Conservation (phyloP, 2,888 invertebrate species). For the Mesoligia furuncula region DNA sequence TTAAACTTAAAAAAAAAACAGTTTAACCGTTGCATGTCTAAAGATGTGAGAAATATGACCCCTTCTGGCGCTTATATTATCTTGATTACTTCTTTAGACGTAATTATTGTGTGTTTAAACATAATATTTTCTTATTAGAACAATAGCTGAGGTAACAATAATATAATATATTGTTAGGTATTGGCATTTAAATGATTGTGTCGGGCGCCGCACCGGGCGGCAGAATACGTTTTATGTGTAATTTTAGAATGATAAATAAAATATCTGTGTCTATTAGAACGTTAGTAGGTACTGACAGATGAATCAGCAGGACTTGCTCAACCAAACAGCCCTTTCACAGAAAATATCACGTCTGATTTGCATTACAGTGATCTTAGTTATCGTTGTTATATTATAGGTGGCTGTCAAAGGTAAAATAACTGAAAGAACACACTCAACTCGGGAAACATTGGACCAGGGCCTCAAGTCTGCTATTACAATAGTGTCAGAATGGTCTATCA, state of each 20-base stretch:
- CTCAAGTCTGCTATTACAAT: too few species aligned
- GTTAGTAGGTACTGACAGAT: not conserved
- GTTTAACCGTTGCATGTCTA: not conserved
- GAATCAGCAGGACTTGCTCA: not conserved
- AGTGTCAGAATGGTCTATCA: too few species aligned
- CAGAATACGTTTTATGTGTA: not conserved
- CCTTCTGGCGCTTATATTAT: not conserved
- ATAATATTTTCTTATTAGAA: not conserved
- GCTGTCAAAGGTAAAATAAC: not conserved
- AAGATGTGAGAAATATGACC: not conserved
- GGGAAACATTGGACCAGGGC: not conserved
- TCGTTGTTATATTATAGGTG: not conserved
- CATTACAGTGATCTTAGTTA: not conserved
- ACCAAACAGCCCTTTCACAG: not conserved
- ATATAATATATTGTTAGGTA: not conserved
- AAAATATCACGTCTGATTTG: not conserved
- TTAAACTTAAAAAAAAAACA: not conserved
- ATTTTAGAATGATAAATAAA: not conserved
- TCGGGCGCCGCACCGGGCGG: not conserved
- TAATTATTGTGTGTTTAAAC: not conserved
- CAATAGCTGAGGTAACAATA: not conserved
- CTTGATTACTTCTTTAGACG: not conserved
- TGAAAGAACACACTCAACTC: conserved; percentile 1
- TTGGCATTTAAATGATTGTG: not conserved
- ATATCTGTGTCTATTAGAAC: not conserved